Percentiles rank a stretch among this genome's conserved stretches.
phyloP scores from a whole-genome alignment of 2,797 vertebrate genomes.

The Scomberomorus guttatus region DNA sequence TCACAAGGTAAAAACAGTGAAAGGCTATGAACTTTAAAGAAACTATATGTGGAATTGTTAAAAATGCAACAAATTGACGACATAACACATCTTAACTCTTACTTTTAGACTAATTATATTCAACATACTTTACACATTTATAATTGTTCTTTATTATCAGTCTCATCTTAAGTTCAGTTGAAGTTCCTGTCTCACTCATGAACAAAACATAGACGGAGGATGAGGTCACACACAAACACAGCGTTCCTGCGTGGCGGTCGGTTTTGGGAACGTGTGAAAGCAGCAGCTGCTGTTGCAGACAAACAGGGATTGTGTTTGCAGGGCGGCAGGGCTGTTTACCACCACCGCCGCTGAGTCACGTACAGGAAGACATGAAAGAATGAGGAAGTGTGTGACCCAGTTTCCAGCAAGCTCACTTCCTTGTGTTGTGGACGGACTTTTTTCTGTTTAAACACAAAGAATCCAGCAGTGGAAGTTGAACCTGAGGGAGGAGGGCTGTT shows the following conservation, averaged over 20 bases:
- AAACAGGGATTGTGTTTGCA: conserved; percentile 54
- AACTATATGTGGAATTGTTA: too few species aligned
- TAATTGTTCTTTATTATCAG: neutral
- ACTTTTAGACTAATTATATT: too few species aligned
- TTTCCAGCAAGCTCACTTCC: conserved; percentile 36
- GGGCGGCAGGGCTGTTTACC: conserved; percentile 24
- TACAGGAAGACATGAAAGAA: conserved; percentile 49
- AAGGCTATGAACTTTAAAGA: too few species aligned
- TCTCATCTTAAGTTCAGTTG: neutral
- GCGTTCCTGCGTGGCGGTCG: neutral
- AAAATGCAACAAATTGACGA: too few species aligned
- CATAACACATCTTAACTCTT: too few species aligned
- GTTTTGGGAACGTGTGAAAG: conserved; percentile 19
- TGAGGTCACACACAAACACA: conserved; percentile 32
- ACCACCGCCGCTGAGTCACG: conserved; percentile 32
- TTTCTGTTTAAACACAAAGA: conserved; percentile 6
- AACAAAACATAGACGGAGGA: conserved; percentile 17
- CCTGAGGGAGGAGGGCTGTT: neutral
- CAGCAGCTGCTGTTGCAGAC: conserved; percentile 39
- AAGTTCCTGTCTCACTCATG: conserved; percentile 1
- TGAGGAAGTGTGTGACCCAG: conserved; percentile 42
- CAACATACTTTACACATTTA: too few species aligned
- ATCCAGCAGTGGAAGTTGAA: neutral
- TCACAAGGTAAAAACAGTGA: too few species aligned
- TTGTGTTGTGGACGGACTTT: neutral